Evolutionary conservation across 1,140 invertebrate genomes (phyloP), one percentile per base, ranked within the genome.

Genomic region (Neoseiulus cucumeris): DNA sequence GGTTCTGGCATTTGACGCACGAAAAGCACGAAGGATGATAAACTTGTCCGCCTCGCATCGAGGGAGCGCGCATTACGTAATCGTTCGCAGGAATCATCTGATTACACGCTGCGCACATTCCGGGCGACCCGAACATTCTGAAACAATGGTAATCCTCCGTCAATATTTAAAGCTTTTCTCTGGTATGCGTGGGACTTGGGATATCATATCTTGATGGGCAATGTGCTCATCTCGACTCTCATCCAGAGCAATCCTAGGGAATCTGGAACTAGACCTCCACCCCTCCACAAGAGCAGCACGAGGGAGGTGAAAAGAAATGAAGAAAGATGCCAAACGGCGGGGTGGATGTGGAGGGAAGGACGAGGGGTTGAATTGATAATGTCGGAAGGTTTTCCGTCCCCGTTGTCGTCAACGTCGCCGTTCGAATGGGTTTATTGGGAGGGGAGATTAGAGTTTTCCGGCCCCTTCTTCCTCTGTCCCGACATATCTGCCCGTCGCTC

Each of bases 1-100:
- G 85, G 70, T 82, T 81, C 69, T 86, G 84, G 75, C 90, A 94
- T 74, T 91, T 91, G 75, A 86, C 88, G 80, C 90, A 94, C 68
- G 84, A 82, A 80, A 94, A 94, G 78, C 89, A 93, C 79, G 89
- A 90, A 76, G 90, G 81, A 81, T 94, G 89, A 82, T 91, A 93
- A 71, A 91, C 88, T 76, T 81, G 78, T 69, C 76, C 77, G 71
- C 66, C 65, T 67, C 69, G 76, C 71, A 66, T 71, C 2, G 66
- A 39, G 22, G 74, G 75, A 28, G 70, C 74, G 76, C 86, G 80
- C 85, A 91, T 91, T 71, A 94, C 89, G 74, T 90, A 83, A 75
- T 94, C 89, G 78, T 82, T 87, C 68, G 89, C 84, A 44, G 89
- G 87, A 77, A 94, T 94, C 73, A 81, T 83, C 78, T 89, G 87